Evolutionary conservation across 2,113 vertebrate species (phyloP).

Genomic region (Melanerpes formicivorus): DNA sequence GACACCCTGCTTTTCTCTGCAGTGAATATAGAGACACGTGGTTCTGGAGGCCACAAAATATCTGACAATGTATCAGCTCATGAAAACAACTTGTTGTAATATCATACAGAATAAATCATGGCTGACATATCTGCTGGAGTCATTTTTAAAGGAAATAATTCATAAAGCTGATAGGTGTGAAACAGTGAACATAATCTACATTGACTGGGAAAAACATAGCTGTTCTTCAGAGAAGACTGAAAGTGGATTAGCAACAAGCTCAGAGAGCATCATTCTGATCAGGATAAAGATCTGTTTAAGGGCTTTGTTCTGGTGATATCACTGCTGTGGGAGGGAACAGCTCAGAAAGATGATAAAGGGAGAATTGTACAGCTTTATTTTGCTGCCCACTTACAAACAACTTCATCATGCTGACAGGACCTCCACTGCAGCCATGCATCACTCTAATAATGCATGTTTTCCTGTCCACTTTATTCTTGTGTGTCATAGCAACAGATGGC

Average conservation of each 20-base stretch:
- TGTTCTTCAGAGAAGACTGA: background rate
- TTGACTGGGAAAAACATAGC: background rate
- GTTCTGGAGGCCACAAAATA: background rate
- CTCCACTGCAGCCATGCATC: background rate
- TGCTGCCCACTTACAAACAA: background rate
- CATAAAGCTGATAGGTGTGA: conserved; percentile 31
- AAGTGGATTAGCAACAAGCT: background rate
- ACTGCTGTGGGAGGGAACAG: background rate
- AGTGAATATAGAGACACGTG: background rate
- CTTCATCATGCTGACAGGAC: background rate
- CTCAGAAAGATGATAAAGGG: conserved; percentile 7
- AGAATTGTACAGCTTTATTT: conserved; percentile 11
- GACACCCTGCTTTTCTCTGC: background rate
- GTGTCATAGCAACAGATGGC: background rate
- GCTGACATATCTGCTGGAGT: conserved; percentile 21
- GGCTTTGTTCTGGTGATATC: background rate
- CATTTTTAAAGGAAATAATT: conserved; percentile 52
- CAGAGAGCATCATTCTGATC: background rate
- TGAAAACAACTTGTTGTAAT: conserved; percentile 24
- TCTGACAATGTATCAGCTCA: background rate
- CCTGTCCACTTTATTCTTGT: background rate
- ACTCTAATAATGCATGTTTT: background rate
- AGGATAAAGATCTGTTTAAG: conserved; percentile 9
- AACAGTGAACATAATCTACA: conserved; percentile 26
- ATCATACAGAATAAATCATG: conserved; percentile 50